Evolutionary conservation across 2,797 vertebrate species (phyloP).

Genomic region (Mus minutoides): DNA sequence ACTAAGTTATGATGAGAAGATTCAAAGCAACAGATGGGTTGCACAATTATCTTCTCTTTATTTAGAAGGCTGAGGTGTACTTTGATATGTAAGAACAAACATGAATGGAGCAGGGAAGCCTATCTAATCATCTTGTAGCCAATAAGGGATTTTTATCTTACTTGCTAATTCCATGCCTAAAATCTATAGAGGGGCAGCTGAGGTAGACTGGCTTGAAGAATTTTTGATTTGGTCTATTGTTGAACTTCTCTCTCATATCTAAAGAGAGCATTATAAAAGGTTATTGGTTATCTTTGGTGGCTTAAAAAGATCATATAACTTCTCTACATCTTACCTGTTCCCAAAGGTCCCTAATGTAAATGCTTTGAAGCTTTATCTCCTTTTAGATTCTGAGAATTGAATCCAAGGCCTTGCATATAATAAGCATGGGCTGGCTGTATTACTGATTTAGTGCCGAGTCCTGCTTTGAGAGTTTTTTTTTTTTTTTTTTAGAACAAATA

Average conservation of each 20-base stretch:
- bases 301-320: slow-evolving; percentile 71
- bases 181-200: not conserved
- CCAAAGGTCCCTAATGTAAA: not conserved
- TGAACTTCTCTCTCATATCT: slow-evolving; percentile 39
- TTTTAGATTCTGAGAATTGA: not conserved
- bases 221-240: slow-evolving; percentile 11
- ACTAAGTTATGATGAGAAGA: not conserved
- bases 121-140: not conserved
- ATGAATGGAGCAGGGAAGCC: not conserved
- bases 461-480: not conserved
- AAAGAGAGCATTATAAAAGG: slow-evolving; percentile 37
- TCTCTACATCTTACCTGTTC: not conserved
- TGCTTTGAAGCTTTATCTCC: not conserved
- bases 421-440: not conserved
- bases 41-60: slow-evolving; percentile 5
- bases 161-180: slow-evolving; percentile 36
- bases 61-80: not conserved
- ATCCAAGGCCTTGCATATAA: not conserved
- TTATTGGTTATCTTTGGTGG: slow-evolving; percentile 52
- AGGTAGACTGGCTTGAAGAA: slow-evolving; percentile 10
- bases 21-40: not conserved
- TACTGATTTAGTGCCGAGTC: not conserved
- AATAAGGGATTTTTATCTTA: slow-evolving; percentile 31
- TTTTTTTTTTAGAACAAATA: slow-evolving; percentile 29
- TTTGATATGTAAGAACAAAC: not conserved